Conservation (phyloP, 2,113 vertebrate species). For the Cyphomyrus discorhynchus region DNA sequence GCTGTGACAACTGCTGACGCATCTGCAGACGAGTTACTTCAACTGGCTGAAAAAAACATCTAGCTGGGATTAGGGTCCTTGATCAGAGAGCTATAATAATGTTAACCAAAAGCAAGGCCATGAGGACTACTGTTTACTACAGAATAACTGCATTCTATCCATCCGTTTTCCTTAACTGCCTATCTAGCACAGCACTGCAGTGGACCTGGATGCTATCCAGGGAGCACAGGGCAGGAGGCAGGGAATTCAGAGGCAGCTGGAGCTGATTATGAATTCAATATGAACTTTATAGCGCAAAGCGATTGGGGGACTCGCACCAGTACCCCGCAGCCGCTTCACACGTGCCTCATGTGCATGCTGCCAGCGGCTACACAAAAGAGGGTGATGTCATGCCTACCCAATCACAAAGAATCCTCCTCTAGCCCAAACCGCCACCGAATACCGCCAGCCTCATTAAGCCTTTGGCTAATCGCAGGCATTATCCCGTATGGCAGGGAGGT, state of each 20-base stretch:
- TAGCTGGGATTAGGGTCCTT: neutral
- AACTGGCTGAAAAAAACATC: neutral
- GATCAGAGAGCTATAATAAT: neutral
- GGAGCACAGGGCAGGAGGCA: neutral
- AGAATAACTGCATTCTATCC: neutral
- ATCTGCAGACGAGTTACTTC: neutral
- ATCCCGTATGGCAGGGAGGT: conserved; percentile 66
- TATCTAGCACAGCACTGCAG: neutral
- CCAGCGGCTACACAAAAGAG: conserved; percentile 57
- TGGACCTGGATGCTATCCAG: neutral
- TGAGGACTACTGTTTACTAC: neutral
- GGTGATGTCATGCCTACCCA: conserved; percentile 70
- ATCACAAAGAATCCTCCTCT: conserved; percentile 57
- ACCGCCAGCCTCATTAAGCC: conserved; percentile 75
- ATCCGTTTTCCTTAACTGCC: neutral
- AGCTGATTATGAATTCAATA: neutral
- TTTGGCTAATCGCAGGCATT: conserved; percentile 77
- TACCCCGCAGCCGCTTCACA: conserved; percentile 49
- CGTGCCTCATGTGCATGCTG: conserved; percentile 54
- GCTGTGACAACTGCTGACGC: neutral
- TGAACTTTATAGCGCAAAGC: conserved; percentile 25
- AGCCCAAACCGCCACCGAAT: conserved; percentile 48
- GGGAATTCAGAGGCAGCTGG: neutral
- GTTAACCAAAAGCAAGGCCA: neutral
- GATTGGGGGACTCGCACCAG: conserved; percentile 38